phyloP scores from a whole-genome alignment of 2,888 invertebrate genomes.

The Diachrysia chrysitis region DNA sequence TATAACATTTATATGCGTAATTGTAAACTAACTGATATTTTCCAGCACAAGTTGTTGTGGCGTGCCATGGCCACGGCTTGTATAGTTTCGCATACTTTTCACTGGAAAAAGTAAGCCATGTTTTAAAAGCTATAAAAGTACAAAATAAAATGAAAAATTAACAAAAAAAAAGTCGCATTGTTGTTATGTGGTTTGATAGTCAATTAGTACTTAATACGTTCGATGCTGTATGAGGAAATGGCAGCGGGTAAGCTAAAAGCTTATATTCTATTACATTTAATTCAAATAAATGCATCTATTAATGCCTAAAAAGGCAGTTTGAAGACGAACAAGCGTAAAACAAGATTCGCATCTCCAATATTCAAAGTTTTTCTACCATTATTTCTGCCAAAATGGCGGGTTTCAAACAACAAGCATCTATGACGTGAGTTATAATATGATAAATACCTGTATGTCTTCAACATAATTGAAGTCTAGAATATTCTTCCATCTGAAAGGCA shows the following conservation, averaged over 20 bases:
- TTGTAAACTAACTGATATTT: slow-evolving; percentile 33
- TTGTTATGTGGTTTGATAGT: background rate
- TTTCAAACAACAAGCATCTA: background rate
- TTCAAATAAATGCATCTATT: too few relatives aligned
- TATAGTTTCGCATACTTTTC: slow-evolving; percentile 23
- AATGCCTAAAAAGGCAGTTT: too few relatives aligned
- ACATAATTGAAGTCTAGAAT: slow-evolving; percentile 93
- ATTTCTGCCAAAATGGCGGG: too few relatives aligned
- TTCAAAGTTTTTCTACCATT: background rate
- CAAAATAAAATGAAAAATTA: background rate
- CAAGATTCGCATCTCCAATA: too few relatives aligned
- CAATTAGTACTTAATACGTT: background rate
- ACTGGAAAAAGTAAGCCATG: slow-evolving; percentile 26
- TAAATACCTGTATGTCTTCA: slow-evolving; percentile 89
- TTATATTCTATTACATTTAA: too few relatives aligned
- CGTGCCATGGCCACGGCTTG: slow-evolving; percentile 22
- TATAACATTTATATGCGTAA: slow-evolving; percentile 17
- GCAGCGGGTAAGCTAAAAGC: background rate
- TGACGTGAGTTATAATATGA: background rate
- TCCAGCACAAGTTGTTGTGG: slow-evolving; percentile 20
- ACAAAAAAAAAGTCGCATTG: background rate
- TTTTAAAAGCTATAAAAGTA: slow-evolving; percentile 10
- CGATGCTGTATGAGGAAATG: background rate
- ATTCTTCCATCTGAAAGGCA: slow-evolving; percentile 95
- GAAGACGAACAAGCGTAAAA: too few relatives aligned